phyloP scores from a whole-genome alignment of 2,888 invertebrate genomes.

The Peribatodes rhomboidaria region DNA sequence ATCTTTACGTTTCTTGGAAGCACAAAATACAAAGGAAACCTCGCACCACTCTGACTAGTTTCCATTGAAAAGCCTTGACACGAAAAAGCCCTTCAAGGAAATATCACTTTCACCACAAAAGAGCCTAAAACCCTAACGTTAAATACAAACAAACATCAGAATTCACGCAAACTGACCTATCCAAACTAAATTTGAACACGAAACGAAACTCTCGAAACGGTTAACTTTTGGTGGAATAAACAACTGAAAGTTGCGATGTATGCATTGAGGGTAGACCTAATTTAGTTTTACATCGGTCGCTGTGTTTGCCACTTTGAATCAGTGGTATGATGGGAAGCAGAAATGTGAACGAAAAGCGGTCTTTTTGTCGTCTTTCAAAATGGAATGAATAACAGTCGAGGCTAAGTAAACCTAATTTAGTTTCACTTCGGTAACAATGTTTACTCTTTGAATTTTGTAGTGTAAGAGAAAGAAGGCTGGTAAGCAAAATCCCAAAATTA shows the following conservation, averaged over 20 bases:
- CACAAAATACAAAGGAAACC: conserved; percentile 20
- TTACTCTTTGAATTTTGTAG: too few species aligned
- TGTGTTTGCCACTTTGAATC: conserved; percentile 14
- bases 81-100: conserved; percentile 28
- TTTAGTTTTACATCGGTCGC: conserved; percentile 50
- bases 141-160: conserved; percentile 34
- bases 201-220: conserved; percentile 25
- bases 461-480: not conserved
- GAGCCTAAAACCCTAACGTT: conserved; percentile 21
- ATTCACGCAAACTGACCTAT: conserved; percentile 41
- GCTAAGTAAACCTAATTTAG: not conserved
- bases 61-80: conserved; percentile 32
- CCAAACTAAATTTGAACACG: conserved; percentile 39
- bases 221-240: conserved; percentile 38
- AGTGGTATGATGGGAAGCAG: not conserved
- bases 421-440: not conserved
- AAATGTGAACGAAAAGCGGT: not conserved
- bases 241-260: conserved; percentile 37
- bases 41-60: conserved; percentile 4
- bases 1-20: not conserved
- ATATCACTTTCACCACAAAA: conserved; percentile 22
- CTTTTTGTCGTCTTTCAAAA: not conserved
- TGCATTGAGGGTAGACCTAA: conserved; percentile 45
- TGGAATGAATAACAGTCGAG: not conserved
- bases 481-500: not conserved